Base-by-base conservation (phyloP, 2,113 vertebrate genomes). In the Aptenodytes forsteri region DNA sequence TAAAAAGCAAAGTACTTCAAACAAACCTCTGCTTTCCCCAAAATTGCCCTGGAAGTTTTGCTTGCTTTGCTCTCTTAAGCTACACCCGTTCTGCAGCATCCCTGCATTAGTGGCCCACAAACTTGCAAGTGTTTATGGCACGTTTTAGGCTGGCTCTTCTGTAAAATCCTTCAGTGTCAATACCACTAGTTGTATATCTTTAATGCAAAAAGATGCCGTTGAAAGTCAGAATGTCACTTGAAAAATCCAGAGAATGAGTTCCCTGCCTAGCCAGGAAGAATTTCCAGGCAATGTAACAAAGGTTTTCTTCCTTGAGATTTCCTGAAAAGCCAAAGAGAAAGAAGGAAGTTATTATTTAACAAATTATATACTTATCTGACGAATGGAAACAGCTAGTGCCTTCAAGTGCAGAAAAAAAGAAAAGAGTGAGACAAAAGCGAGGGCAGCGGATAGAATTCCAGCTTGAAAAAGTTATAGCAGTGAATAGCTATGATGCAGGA, bases 41-140 rank as follows among this genome's bases (percentile, higher is more conserved):
- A 0, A 66, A 7, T 0, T 20, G 46, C 69, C 64, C 34, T 20
- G 29, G 9, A 27, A 61, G 87, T 56, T 77, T 50, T 46, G 20
- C 23, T 50, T 20, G 40, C 36, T 55, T 58, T 42, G 1, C 29
- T 44, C 8, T 16, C 15, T 34, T 11, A 11, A 62, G 22, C 16
- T 46, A 1, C 2, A 3, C 38, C 32, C 29, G 0, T 16, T 21
- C 66, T 1, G 16, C 58, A 30, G 27, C 50, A 7, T 23, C 52
- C 42, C 59, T 13, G 52, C 16, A 0, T 6, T 6, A 23, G 32
- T 3, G 27, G 44, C n/a, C 9, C 44, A 2, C 30, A 12, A 14
- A 27, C 26, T 9, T 9, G 6, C 1, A 3, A 2, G 23, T 8
- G 4, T 44, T 61, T 7, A 8, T 25, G 26, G 29, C 17, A 9